A percentile compares a stretch with the other conserved stretches of the same genome.
Evolutionary conservation across 2,797 vertebrate species (phyloP).

Genomic region (Pristis pectinata): DNA sequence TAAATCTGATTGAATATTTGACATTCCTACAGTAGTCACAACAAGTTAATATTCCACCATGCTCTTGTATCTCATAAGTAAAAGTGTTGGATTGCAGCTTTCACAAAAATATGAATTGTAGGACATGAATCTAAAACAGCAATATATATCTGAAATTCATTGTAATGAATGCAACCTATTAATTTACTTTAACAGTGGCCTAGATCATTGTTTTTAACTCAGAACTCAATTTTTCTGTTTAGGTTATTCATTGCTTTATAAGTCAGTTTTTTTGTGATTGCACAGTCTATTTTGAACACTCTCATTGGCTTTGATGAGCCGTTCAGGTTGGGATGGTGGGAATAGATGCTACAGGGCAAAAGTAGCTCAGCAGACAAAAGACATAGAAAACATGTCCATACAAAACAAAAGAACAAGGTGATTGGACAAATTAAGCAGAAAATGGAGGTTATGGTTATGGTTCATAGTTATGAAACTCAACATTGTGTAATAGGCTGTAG

Average conservation of each 20-base stretch:
- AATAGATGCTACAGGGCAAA: not conserved
- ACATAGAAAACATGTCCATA: not conserved
- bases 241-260: not conserved
- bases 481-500: not conserved
- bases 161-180: not conserved
- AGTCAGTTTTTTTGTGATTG: not conserved
- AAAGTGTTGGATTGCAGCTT: not conserved
- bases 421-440: not conserved
- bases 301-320: not conserved
- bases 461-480: not conserved
- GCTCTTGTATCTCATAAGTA: not conserved
- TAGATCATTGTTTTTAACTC: not conserved
- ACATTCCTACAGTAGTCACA: not conserved
- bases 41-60: not conserved
- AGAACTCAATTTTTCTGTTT: not conserved
- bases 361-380: not conserved
- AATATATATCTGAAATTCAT: not conserved
- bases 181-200: not conserved
- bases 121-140: not conserved
- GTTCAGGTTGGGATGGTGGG: not conserved
- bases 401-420: not conserved
- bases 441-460: not conserved
- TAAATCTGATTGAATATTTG: not conserved
- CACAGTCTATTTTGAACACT: not conserved
- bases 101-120: not conserved